These are phyloP conservation scores for Cromileptes altivelis DNA, from an alignment of 2,113 vertebrate species.

Conservation along the genomic window DNA sequence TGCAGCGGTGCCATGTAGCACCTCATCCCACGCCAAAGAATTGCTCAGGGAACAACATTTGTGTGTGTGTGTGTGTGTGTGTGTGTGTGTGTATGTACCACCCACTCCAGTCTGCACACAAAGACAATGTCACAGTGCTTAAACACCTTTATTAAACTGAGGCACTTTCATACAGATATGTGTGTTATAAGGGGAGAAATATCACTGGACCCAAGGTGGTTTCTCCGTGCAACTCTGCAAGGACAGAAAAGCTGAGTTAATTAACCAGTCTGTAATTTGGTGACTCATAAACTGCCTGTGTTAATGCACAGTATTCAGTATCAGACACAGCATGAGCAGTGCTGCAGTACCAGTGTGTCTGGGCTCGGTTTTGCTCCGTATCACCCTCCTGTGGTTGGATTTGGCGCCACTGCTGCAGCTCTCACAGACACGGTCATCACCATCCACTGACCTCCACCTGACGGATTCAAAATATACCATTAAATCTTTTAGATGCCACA, in stretches of 20 bases:
- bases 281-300: background rate
- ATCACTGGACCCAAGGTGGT: conserved; percentile 37
- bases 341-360: background rate
- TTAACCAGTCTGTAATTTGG: background rate
- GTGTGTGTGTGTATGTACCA: too few species aligned
- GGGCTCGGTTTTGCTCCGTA: conserved; percentile 4
- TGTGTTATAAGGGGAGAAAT: conserved; percentile 21
- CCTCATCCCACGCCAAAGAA: too few species aligned
- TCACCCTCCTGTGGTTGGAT: conserved; percentile 54
- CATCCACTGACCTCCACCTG: conserved; percentile 68
- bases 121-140: background rate
- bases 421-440: conserved; percentile 29
- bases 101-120: background rate
- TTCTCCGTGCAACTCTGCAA: conserved; percentile 41
- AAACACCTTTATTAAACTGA: conserved; percentile 3
- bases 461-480: background rate
- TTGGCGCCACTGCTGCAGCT: conserved; percentile 22
- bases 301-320: background rate
- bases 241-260: conserved; percentile 7
- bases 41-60: too few species aligned
- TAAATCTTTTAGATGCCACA: background rate
- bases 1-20: too few species aligned
- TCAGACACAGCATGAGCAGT: background rate
- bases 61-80: too few species aligned
- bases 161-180: background rate